Evolutionary conservation across 1,140 invertebrate genomes (phyloP), one percentile per base, ranked within the genome.

Genomic region (Magallana ariakensis): DNA sequence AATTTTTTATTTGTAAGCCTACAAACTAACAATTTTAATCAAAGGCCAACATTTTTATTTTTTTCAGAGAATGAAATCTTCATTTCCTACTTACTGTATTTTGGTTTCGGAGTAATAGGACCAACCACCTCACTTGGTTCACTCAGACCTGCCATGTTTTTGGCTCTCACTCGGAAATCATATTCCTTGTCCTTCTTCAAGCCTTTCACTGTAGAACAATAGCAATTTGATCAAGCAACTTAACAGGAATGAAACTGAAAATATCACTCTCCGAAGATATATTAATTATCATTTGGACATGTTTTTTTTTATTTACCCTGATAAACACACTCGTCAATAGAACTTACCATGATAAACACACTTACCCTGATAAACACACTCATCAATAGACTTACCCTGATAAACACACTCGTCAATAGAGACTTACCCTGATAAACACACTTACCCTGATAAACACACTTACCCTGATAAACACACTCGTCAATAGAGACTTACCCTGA

Each of bases 141-240:
- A 57, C 98, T 97, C 91, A 97, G 96, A 58, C 99, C 99, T 80
- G 98, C 99, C 13, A 97, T 97, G 95, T 99, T 99, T 60, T 98
- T 96, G n/a, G 98, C 99, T 16, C 97, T 97, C 0, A 99, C 97
- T 90, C 99, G 96, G 95, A 99, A 99, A 94, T 99, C 98, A 94
- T 99, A 99, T 92, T 98, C 97, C 94, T 98, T 98, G 57, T 97
- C 98, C 95, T 99, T 98, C 9, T 96, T 97, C 16, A 99, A 94
- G 90, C 97, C 97, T 93, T 97, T 97, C 0, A 99, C 98, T n/a
- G 97, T 97, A 94, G 97, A 81, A 57, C 87, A 54, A 80, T 15
- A 56, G 55, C 70, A 5, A 5, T 62, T 9, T 62, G 16, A 62
- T 62, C 1, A 16, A 62, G 16, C 58, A n/a, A 8, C 19, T 13